Conservation (phyloP, 2,797 vertebrate genomes). For the Diceros bicornis region DNA sequence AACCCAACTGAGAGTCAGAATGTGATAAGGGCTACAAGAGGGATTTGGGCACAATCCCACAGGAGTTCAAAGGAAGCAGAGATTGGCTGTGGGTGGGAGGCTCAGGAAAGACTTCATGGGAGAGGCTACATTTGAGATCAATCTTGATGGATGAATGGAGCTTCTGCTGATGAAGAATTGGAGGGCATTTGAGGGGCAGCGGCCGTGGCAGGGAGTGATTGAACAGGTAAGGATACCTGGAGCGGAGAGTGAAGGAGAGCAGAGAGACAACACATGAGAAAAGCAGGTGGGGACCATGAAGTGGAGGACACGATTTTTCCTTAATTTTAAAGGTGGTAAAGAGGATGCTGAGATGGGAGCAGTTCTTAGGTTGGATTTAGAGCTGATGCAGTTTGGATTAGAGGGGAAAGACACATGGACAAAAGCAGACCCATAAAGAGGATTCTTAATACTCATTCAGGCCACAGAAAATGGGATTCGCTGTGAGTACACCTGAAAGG, state of each 20-base stretch:
- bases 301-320: rapidly evolving
- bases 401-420: not conserved
- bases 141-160: not conserved
- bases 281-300: not conserved
- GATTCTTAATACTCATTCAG: not conserved
- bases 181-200: rapidly evolving
- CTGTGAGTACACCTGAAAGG: no score
- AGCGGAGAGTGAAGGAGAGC: not conserved
- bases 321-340: not conserved
- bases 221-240: not conserved
- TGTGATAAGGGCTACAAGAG: not conserved
- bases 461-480: not conserved
- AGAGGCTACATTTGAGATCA: not conserved
- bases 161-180: not conserved
- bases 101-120: not conserved
- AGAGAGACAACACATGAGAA: not conserved
- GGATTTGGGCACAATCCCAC: not conserved
- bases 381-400: not conserved
- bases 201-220: rapidly evolving
- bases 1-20: not conserved
- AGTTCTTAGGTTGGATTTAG: not conserved
- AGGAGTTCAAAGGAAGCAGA: not conserved
- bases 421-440: not conserved
- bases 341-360: not conserved
- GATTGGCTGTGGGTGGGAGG: not conserved